Evolutionary conservation across 2,888 invertebrate genomes (phyloP), one percentile per base, ranked within the genome.

Genomic region (Protonemura montana): DNA sequence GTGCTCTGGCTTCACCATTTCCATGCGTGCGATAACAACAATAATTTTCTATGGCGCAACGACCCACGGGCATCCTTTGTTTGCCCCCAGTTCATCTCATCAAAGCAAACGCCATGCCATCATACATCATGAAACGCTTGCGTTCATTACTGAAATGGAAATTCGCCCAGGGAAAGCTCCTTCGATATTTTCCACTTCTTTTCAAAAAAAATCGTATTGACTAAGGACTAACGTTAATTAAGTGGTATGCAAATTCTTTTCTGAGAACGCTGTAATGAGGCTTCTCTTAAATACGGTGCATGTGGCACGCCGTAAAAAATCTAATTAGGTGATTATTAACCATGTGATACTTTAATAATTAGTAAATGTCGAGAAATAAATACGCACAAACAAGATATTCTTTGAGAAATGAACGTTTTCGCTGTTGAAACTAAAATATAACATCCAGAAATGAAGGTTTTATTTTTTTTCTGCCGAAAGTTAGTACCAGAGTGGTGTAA

Each of bases 111-210:
- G 16, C 16, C 59, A 59, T 59, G 21, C 21, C 59, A 59, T 59
- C 59, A 35, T 35, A 35, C 35, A 59, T 59, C 59, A 59, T 59
- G 21, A 2, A 59, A 7, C 59, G 59, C 21, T 10, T 13, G 41
- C 59, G 59, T 59, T 59, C 59, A 59, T 59, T 59, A 59, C 13
- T 59, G 59, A 59, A 59, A 59, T 59, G 59, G 59, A 59, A 59
- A 59, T 59, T 59, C 13, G 59, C 59, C 21, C 59, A 10, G 35
- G 35, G 59, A 59, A 59, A 3, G 21, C 59, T 59, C 16, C 35
- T 59, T 10, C 16, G 59, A 21, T 21, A 59, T 59, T 59, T 59
- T 59, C 2, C 59, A 1, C 2, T 2, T 59, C 13, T 13, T 59
- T 59, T 59, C 7, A 59, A 59, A 59, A 59, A 59, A 59, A 59